These are phyloP conservation scores for Montipora capitata DNA, from an alignment of 92 coral and sea anemone species.

Conservation along the genomic window DNA sequence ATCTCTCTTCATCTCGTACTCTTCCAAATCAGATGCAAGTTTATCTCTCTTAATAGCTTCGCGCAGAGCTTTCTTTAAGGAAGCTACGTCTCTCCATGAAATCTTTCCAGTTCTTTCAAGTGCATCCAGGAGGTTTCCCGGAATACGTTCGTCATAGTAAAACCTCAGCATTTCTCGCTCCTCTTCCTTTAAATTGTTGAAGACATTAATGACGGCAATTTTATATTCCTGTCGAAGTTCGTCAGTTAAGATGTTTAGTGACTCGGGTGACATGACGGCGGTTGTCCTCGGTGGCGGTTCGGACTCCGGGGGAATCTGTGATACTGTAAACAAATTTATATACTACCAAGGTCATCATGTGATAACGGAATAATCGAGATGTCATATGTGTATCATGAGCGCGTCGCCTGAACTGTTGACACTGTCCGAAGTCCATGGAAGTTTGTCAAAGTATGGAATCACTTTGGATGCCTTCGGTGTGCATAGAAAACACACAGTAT, in stretches of 20 bases:
- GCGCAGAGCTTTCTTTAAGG: not conserved
- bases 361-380: too few species aligned
- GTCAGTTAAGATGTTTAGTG: not conserved
- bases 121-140: not conserved
- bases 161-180: not conserved
- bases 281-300: not conserved
- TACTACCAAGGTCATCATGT: too few species aligned
- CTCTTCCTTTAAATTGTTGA: not conserved
- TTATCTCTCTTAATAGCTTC: not conserved
- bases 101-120: conserved; percentile 2
- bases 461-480: too few species aligned
- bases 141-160: not conserved
- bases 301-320: not conserved
- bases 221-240: not conserved
- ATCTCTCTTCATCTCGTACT: conserved; percentile 11
- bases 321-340: too few species aligned
- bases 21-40: not conserved
- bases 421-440: too few species aligned
- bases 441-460: too few species aligned
- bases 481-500: too few species aligned
- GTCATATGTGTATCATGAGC: too few species aligned
- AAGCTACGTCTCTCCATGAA: conserved; percentile 27
- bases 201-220: not conserved
- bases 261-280: not conserved
- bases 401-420: too few species aligned